Percentiles rank a stretch among this genome's conserved stretches.
Conservation (phyloP, 2,113 vertebrate species). For the Hydrochoerus hydrochaeris region DNA sequence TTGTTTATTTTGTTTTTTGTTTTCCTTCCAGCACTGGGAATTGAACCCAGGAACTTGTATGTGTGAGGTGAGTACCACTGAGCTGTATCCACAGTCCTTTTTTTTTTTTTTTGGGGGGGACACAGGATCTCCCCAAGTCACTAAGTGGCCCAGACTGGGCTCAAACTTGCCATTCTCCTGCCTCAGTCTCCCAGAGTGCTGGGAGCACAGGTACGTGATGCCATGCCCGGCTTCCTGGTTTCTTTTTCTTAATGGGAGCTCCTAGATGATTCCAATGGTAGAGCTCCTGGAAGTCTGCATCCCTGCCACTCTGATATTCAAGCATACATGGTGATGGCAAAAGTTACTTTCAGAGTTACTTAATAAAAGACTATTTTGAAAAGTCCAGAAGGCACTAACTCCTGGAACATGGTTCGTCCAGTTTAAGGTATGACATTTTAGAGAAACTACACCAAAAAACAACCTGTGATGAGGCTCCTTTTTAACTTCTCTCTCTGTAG, state of each 20-base stretch:
- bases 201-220: background rate
- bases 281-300: background rate
- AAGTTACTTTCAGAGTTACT: constrained; percentile 31
- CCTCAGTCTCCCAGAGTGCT: background rate
- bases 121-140: background rate
- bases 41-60: background rate
- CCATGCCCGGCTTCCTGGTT: background rate
- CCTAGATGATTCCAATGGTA: background rate
- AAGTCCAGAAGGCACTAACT: background rate
- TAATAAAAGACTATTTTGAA: background rate
- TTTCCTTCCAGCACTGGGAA: background rate
- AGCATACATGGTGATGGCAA: background rate
- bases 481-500: background rate
- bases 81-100: background rate
- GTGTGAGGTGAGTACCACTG: background rate
- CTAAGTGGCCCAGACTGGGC: background rate
- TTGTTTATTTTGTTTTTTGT: background rate
- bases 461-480: background rate
- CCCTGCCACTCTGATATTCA: background rate
- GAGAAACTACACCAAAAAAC: constrained; percentile 18
- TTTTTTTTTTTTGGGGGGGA: background rate
- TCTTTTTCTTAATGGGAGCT: background rate
- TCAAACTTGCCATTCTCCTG: background rate
- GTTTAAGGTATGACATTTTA: background rate
- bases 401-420: background rate